These are phyloP conservation scores for Drosophila engyochracea DNA, from an alignment of 2,888 invertebrate species.

Conservation along the genomic window DNA sequence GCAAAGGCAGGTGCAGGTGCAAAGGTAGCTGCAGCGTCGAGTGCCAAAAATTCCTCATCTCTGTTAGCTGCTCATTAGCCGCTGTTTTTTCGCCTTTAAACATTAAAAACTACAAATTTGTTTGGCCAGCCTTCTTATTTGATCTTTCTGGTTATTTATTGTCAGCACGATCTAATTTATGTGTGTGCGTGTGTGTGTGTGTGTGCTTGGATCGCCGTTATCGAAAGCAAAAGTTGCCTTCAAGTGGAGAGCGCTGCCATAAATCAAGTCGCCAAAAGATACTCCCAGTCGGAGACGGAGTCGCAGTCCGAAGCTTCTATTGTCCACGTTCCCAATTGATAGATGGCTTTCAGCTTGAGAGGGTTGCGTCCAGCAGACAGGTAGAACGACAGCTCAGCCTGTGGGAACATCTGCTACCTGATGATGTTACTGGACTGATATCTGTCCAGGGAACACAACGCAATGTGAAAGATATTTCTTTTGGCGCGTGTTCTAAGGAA, in stretches of 20 bases:
- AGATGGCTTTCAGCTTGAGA: slow-evolving; percentile 38
- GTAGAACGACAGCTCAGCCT: slow-evolving; percentile 3
- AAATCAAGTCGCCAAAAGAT: slow-evolving; percentile 64
- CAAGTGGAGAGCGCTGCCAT: slow-evolving; percentile 27
- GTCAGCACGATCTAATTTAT: slow-evolving; percentile 55
- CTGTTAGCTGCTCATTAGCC: slow-evolving; percentile 61
- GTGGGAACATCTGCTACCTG: slow-evolving; percentile 44
- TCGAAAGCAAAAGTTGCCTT: slow-evolving; percentile 45
- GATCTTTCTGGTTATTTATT: slow-evolving; percentile 49
- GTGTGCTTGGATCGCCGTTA: slow-evolving; percentile 26
- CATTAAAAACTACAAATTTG: slow-evolving; percentile 41
- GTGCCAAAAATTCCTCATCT: slow-evolving; percentile 27
- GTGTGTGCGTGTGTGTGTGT: slow-evolving; percentile 17
- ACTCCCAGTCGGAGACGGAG: slow-evolving; percentile 17
- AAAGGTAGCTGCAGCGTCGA: slow-evolving; percentile 4
- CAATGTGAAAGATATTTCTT: slow-evolving; percentile 12
- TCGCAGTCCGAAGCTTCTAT: slow-evolving; percentile 38
- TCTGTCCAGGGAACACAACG: background rate
- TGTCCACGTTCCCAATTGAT: slow-evolving; percentile 49
- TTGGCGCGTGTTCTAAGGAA: slow-evolving; percentile 52
- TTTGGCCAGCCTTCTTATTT: slow-evolving; percentile 16
- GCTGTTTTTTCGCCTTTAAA: slow-evolving; percentile 41
- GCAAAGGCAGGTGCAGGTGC: slow-evolving; percentile 12
- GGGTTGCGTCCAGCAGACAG: background rate
- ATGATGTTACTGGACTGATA: slow-evolving; percentile 30